Percentiles rank a stretch among this genome's conserved stretches.
Evolutionary conservation across 2,113 vertebrate genomes (phyloP).

Genomic region (Chaenocephalus aceratus): DNA sequence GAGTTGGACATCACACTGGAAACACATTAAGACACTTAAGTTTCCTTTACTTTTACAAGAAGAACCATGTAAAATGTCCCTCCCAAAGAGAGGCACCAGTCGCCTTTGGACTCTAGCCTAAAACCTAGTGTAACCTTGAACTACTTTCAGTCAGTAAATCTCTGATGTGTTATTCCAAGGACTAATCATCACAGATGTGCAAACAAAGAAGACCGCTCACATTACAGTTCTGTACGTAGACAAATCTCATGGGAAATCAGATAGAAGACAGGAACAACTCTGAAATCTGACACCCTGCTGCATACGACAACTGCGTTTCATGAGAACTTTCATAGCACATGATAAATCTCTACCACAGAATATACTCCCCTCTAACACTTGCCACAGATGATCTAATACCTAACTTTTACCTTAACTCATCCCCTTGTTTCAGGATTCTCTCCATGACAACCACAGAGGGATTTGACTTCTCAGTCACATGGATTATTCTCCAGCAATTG

Average conservation of each 20-base stretch:
- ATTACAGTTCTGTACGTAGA: background rate
- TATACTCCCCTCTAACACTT: background rate
- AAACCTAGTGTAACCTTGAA: background rate
- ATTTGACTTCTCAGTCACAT: constrained; percentile 67
- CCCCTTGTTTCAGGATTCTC: constrained; percentile 29
- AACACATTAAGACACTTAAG: constrained; percentile 24
- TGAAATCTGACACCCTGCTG: background rate
- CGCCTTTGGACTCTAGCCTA: background rate
- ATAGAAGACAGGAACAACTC: background rate
- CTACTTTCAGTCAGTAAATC: background rate
- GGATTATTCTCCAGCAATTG: constrained; percentile 73
- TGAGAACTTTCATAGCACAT: background rate
- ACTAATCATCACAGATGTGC: background rate
- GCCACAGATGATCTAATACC: background rate
- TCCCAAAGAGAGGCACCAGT: constrained; percentile 41
- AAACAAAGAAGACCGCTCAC: constrained; percentile 5
- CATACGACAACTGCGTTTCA: background rate
- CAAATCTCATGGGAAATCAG: background rate
- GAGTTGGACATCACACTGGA: constrained; percentile 44
- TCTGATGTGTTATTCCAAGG: background rate
- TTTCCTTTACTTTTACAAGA: constrained; percentile 49
- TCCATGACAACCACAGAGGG: constrained; percentile 46
- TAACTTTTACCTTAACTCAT: constrained; percentile 34
- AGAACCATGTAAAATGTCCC: constrained; percentile 63
- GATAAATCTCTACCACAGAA: background rate